Evolutionary conservation across 2,113 vertebrate species (phyloP), one percentile per base, ranked within the genome.

Genomic region (Anoura caudifer): DNA sequence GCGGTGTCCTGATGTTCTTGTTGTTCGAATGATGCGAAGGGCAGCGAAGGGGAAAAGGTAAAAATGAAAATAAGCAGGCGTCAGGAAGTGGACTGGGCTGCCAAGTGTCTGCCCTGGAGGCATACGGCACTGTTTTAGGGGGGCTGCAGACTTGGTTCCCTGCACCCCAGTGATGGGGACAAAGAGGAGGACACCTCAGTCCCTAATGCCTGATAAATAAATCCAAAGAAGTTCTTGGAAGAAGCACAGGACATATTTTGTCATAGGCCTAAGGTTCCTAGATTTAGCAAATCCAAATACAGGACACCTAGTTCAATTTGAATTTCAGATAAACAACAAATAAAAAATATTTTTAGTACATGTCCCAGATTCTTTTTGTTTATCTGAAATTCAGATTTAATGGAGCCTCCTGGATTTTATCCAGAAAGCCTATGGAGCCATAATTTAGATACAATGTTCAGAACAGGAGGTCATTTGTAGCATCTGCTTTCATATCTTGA

Each of bases 51-150:
- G 43, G 50, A 43, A 41, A 28, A 8, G 41, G 41, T 1, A 3
- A 15, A 15, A 38, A 91, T 65, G 38, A 38, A 87, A n/a, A 11
- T 4, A 5, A 31, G 24, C 26, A 2, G 22, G 36, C 7, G 4
- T 15, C 9, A 47, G 70, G 24, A 19, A 14, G 10, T 20, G 1
- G 31, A 3, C 24, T 4, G 41, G 17, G 10, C 56, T 13, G 31
- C 9, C 4, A 20, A 6, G 22, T 5, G 50, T 4, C 3, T 3
- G 22, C 4, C 47, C 13, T 22, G 14, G 85, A 85, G n/a, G 28
- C 7, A 2, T 5, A 3, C 0, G 22, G 1, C 9, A 1, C 1
- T 67, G 45, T 14, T 17, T 24, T 13, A 2, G 2, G 2, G 7
- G 28, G 90, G 6, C 36, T 31, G 5, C 16, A 31, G n/a, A 16